Evolutionary conservation across 2,113 vertebrate genomes (phyloP), one percentile per base, ranked within the genome.

Genomic region (Cynocephalus volans): DNA sequence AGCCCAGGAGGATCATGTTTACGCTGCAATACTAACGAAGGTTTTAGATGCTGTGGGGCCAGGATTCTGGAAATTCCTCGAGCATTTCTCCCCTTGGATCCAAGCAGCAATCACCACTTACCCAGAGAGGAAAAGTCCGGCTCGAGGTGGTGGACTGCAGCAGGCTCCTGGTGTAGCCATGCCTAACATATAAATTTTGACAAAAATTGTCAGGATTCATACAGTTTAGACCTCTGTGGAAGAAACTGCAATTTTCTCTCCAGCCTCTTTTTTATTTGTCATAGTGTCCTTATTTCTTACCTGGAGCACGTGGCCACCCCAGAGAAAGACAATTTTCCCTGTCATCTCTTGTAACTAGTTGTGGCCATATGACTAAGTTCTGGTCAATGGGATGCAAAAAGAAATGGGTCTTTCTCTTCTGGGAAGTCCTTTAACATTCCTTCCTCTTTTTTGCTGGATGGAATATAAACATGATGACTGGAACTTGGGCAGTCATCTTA

Each of bases 331-430:
- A 14, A 2, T 81, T 77, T 64, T 50, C 45, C 13, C 5, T 18
- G 23, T 41, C 3, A 3, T 72, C 9, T 86, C 33, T 79, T 69
- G 24, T 8, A 72, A 86, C 36, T 60, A 73, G 9, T 36, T 93
- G 54, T 93, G 82, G 18, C 12, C 65, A 33, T 64, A 31, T 69
- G 4, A 62, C 50, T 70, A 26, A 18, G 6, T 54, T 69, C 23
- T 90, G 56, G 48, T 58, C 8, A 60, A 58, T 23, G 31, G 52
- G 12, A 58, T 82, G 8, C 73, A 81, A 70, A 92, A 50, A 95
- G 41, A 98, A 96, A 36, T 86, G 19, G 41, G 14, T 41, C 45
- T 90, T 28, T 50, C 93, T 54, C 60, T 92, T 82, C 9, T 23
- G 73, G 28, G 21, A 92, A 69, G 56, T 85, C 41, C 21, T 52